Conservation (phyloP, 2,797 vertebrate species). For the Prionace glauca region DNA sequence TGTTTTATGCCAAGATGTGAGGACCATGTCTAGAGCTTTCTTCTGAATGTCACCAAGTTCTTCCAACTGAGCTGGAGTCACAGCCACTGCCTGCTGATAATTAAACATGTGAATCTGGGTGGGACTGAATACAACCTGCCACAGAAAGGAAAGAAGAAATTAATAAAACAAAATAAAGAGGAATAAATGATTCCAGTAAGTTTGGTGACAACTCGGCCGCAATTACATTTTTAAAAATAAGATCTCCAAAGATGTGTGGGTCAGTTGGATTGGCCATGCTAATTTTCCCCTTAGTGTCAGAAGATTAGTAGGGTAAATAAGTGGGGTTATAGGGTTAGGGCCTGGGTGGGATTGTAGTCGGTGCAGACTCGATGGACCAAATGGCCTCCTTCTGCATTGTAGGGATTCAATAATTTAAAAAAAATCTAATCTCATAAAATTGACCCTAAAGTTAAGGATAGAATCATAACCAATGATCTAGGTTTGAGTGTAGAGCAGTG, state of each 20-base stretch:
- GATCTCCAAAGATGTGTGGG: background rate
- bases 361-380: too few species aligned
- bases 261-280: too few species aligned
- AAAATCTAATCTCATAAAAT: background rate
- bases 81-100: constrained; percentile 63
- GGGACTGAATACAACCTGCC: constrained; percentile 61
- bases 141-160: constrained; percentile 18
- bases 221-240: background rate
- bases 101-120: constrained; percentile 62
- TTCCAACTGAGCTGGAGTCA: constrained; percentile 54
- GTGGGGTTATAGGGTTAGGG: too few species aligned
- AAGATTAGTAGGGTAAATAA: too few species aligned
- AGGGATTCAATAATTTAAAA: too few species aligned
- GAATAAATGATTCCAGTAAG: background rate
- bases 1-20: constrained; percentile 59
- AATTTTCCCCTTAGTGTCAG: too few species aligned
- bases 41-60: constrained; percentile 54
- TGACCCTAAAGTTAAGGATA: background rate
- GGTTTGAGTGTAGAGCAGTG: background rate
- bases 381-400: too few species aligned
- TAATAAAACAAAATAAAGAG: background rate
- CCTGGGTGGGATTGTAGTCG: too few species aligned
- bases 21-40: constrained; percentile 61
- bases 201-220: background rate
- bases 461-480: background rate